These are phyloP conservation scores for Drosophila orena DNA, from an alignment of 1,140 invertebrate species.

Conservation along the genomic window DNA sequence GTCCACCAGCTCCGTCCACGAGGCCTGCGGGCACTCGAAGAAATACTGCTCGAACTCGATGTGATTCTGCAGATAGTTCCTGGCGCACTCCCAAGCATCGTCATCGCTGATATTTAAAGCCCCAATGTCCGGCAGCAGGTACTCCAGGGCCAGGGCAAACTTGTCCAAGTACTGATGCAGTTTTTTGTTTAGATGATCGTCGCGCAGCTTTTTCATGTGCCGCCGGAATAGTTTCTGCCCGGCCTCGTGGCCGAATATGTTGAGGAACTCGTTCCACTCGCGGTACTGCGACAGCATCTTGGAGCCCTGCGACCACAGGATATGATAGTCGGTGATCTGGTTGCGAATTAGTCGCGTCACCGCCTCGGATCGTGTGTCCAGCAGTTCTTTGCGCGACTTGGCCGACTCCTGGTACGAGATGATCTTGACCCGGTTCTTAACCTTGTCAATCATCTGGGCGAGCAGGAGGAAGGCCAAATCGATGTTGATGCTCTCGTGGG, in stretches of 20 bases:
- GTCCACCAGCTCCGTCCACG: constrained; percentile 90
- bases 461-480: constrained; percentile 96
- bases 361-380: constrained; percentile 95
- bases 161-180: constrained; percentile 93
- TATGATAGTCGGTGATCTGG: constrained; percentile 91
- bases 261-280: constrained; percentile 96
- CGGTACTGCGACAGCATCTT: constrained; percentile 94
- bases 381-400: constrained; percentile 92
- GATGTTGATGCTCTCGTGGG: constrained; percentile 98
- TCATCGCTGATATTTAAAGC: constrained; percentile 86
- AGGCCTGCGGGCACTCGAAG: constrained; percentile 92
- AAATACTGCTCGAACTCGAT: constrained; percentile 96
- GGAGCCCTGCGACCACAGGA: constrained; percentile 93
- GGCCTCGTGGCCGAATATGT: constrained; percentile 93
- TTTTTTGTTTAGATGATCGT: constrained; percentile 92
- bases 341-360: constrained; percentile 93
- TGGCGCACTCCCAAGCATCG: constrained; percentile 95
- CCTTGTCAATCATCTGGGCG: constrained; percentile 95
- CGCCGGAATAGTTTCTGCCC: constrained; percentile 92
- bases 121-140: constrained; percentile 93
- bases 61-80: constrained; percentile 93
- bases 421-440: constrained; percentile 88
- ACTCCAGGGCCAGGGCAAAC: constrained; percentile 92
- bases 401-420: constrained; percentile 95
- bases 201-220: constrained; percentile 94